Conservation (phyloP, 2,888 invertebrate genomes). For the Schrankia costaestrigalis region DNA sequence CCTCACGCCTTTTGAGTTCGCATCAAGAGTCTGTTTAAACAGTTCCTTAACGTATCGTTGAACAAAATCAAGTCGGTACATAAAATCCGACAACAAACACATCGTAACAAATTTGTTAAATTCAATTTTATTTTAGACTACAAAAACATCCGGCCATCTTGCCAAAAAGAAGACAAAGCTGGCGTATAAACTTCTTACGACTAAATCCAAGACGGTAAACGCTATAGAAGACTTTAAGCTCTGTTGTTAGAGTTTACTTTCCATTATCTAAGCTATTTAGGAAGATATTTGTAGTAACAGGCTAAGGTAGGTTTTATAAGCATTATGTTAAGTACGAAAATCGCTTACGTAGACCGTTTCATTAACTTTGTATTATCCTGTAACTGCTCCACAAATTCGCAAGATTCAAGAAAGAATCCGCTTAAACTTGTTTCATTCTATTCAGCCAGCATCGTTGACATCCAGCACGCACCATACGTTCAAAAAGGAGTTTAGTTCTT, state of each 20-base stretch:
- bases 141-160: constrained; percentile 29
- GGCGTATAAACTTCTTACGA: constrained; percentile 11
- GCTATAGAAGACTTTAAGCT: constrained; percentile 13
- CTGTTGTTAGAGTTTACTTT: constrained; percentile 13
- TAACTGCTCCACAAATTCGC: constrained; percentile 35
- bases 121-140: constrained; percentile 20
- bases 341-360: constrained; percentile 2
- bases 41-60: too few relatives aligned
- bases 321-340: too few relatives aligned
- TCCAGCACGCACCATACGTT: constrained; percentile 45
- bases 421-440: constrained; percentile 64
- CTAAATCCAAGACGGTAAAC: constrained; percentile 8
- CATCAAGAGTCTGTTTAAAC: too few relatives aligned
- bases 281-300: constrained; percentile 8
- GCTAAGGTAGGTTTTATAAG: too few relatives aligned
- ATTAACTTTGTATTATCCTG: constrained; percentile 15
- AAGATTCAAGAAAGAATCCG: constrained; percentile 51
- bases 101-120: constrained; percentile 16
- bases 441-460: constrained; percentile 57
- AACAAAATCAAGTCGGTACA: constrained; percentile 4
- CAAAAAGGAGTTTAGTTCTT: constrained; percentile 37
- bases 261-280: constrained; percentile 7
- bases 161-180: constrained; percentile 16
- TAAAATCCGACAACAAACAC: constrained; percentile 7
- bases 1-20: too few relatives aligned